A percentile compares a stretch with the other conserved stretches of the same genome.
phyloP scores from a whole-genome alignment of 2,888 invertebrate species.

The Synergus laeviventris region DNA sequence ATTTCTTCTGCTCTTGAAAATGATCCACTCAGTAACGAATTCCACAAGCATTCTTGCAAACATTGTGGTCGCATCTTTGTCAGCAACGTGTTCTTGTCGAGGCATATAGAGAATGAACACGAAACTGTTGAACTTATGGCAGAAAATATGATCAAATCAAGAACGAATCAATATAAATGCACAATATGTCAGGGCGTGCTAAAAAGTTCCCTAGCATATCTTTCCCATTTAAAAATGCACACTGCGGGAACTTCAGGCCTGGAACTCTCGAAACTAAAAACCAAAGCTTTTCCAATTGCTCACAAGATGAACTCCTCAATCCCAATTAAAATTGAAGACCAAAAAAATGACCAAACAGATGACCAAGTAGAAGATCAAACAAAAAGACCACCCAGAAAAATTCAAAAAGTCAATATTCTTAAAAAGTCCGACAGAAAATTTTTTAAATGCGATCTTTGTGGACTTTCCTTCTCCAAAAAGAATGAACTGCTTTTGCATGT shows the following conservation, averaged over 20 bases:
- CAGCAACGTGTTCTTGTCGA: neutral
- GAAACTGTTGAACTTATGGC: neutral
- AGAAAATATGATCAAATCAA: neutral
- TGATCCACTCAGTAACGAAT: neutral
- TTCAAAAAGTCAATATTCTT: neutral
- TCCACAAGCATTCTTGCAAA: neutral
- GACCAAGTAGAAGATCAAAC: neutral
- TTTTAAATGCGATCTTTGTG: neutral
- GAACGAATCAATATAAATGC: neutral
- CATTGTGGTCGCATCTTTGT: neutral
- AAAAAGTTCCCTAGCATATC: neutral
- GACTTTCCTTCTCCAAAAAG: neutral
- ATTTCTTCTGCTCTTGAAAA: neutral
- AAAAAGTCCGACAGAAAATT: neutral
- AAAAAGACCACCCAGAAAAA: neutral
- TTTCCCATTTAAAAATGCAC: conserved; percentile 13
- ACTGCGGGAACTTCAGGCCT: neutral
- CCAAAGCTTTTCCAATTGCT: neutral
- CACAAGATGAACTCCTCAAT: neutral
- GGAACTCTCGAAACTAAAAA: neutral
- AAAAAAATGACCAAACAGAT: neutral
- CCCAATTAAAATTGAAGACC: neutral
- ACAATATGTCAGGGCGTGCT: neutral
- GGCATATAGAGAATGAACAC: neutral
- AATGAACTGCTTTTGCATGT: neutral